Evolutionary conservation across 2,888 invertebrate species (phyloP).

Genomic region (Drosophila robusta): DNA sequence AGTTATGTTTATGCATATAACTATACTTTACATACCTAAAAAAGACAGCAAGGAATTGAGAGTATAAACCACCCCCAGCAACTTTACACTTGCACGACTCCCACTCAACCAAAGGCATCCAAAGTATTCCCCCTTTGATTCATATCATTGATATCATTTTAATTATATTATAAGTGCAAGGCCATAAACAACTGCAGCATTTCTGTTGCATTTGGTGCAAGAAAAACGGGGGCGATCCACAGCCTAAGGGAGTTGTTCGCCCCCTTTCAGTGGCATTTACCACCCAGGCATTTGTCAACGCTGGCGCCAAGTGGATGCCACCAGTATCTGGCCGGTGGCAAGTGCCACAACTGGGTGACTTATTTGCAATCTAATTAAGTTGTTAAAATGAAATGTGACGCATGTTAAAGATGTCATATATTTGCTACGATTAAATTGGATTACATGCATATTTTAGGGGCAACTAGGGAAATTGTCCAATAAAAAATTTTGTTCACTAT

Average conservation of each 20-base stretch:
- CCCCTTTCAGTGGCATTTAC: conserved; percentile 43
- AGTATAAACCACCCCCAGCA: not conserved
- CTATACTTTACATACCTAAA: too few species aligned
- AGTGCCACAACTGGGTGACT: conserved; percentile 62
- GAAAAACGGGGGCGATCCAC: conserved; percentile 22
- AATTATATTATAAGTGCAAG: conserved; percentile 62
- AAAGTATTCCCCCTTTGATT: conserved; percentile 19
- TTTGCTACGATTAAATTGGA: conserved; percentile 54
- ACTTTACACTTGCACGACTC: not conserved
- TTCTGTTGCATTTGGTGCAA: conserved; percentile 1
- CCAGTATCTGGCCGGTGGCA: conserved; percentile 21
- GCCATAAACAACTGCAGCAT: conserved; percentile 49
- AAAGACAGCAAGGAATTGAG: not conserved
- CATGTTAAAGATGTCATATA: conserved; percentile 52
- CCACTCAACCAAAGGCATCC: not conserved
- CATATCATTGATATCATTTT: conserved; percentile 57
- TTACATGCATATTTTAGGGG: not conserved
- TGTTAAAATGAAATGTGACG: conserved; percentile 76
- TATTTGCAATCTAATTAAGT: conserved; percentile 76
- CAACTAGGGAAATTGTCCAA: not conserved
- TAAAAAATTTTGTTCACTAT: not conserved
- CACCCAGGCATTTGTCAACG: conserved; percentile 78
- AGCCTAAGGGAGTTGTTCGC: conserved; percentile 17
- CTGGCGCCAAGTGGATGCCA: conserved; percentile 69
- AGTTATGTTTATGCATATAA: too few species aligned